Conservation (phyloP, 2,888 invertebrate species). For the Netelia melanura region DNA sequence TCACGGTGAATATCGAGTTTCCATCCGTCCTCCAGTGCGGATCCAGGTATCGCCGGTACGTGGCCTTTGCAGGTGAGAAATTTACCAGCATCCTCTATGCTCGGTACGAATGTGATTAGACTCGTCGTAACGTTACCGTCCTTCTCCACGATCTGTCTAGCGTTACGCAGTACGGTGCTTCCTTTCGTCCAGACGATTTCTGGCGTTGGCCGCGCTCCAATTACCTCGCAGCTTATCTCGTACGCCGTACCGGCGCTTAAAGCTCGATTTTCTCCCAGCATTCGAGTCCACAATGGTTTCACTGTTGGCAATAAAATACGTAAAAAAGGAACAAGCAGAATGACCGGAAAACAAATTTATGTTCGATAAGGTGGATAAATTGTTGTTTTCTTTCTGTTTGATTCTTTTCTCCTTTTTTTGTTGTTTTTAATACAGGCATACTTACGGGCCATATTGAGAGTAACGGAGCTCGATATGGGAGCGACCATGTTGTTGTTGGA, state of each 20-base stretch:
- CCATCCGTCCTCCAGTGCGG: slow-evolving; percentile 92
- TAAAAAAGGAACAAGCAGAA: background rate
- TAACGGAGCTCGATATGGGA: slow-evolving; percentile 89
- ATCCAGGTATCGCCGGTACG: slow-evolving; percentile 90
- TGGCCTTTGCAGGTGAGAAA: slow-evolving; percentile 92
- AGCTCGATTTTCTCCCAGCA: slow-evolving; percentile 90
- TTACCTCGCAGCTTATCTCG: slow-evolving; percentile 90
- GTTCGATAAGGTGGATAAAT: background rate
- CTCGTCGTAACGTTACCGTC: slow-evolving; percentile 93
- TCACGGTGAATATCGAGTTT: slow-evolving; percentile 94
- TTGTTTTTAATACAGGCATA: slow-evolving; percentile 68
- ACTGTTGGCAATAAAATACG: slow-evolving; percentile 86
- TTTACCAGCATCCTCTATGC: slow-evolving; percentile 92
- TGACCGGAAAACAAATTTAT: background rate
- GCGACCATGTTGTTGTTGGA: slow-evolving; percentile 90
- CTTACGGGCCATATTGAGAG: slow-evolving; percentile 92
- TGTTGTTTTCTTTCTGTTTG: background rate
- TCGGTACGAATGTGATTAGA: slow-evolving; percentile 91
- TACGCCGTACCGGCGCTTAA: slow-evolving; percentile 90
- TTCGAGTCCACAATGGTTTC: slow-evolving; percentile 89
- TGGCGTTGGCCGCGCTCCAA: slow-evolving; percentile 92
- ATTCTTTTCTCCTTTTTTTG: background rate
- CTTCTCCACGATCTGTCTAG: slow-evolving; percentile 89
- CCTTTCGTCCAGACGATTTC: slow-evolving; percentile 93
- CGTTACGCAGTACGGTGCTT: slow-evolving; percentile 88